Evolutionary conservation across 2,888 invertebrate species (phyloP).

Genomic region (Eupithecia pulchellata): DNA sequence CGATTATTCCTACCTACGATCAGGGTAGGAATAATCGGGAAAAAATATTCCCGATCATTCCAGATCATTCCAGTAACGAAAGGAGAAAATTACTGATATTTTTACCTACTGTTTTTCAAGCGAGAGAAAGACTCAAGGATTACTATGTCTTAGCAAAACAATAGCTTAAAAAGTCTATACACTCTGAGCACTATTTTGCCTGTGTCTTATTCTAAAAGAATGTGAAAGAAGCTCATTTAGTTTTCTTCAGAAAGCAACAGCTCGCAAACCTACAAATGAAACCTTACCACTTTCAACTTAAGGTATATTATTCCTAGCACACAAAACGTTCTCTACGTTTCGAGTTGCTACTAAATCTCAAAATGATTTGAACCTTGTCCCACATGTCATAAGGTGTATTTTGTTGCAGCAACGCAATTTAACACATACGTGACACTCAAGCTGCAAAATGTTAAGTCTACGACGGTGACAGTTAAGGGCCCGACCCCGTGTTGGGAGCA

Average conservation of each 20-base stretch:
- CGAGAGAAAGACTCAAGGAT: too few relatives aligned
- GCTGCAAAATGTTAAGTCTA: slow-evolving; percentile 98
- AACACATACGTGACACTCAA: slow-evolving; percentile 98
- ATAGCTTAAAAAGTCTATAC: background rate
- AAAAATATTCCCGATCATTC: too few relatives aligned
- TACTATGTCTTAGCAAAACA: background rate
- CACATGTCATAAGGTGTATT: slow-evolving; percentile 35
- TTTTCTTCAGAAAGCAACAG: background rate
- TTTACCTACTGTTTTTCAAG: too few relatives aligned
- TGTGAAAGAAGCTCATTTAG: background rate
- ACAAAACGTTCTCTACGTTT: too few relatives aligned
- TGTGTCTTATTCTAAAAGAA: background rate
- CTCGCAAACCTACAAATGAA: background rate
- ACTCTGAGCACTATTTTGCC: background rate
- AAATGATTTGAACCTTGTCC: slow-evolving; percentile 21
- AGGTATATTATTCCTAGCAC: background rate
- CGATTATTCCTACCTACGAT: too few relatives aligned
- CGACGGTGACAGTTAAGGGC: slow-evolving; percentile 98
- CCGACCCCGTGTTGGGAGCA: slow-evolving; percentile 98
- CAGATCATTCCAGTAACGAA: too few relatives aligned
- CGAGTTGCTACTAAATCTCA: background rate
- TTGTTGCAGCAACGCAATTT: slow-evolving; percentile 92
- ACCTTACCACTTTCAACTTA: background rate
- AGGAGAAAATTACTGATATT: too few relatives aligned
- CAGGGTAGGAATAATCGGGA: too few relatives aligned